A percentile compares a stretch with the other conserved stretches of the same genome.
phyloP scores from a whole-genome alignment of 1,140 invertebrate species.

The Oncopodura yosiiana region DNA sequence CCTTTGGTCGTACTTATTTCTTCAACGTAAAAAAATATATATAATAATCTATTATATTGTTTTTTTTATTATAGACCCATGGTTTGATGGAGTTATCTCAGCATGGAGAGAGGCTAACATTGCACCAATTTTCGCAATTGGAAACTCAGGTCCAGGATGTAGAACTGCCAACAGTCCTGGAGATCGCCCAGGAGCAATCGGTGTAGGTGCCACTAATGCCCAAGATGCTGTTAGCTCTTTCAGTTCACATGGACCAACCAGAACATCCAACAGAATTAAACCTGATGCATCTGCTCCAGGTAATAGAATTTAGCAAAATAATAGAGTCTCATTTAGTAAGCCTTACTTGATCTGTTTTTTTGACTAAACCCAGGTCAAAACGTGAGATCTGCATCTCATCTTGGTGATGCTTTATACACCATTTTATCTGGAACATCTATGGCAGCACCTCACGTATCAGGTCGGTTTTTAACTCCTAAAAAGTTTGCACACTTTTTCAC shows the following conservation, averaged over 20 bases:
- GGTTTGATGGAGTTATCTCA: neutral
- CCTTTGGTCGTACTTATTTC: too few relatives aligned
- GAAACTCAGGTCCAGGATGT: slow-evolving; percentile 5
- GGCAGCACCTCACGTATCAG: slow-evolving; percentile 11
- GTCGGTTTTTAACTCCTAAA: neutral
- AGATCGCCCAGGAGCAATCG: neutral
- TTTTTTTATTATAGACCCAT: too few relatives aligned
- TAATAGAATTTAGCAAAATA: too few relatives aligned
- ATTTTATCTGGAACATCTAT: slow-evolving; percentile 8
- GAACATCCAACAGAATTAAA: neutral
- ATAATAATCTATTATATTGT: too few relatives aligned
- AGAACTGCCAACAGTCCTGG: slow-evolving; percentile 2
- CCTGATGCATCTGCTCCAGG: slow-evolving; percentile 23
- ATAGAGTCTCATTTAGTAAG: too few relatives aligned
- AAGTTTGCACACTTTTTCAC: too few relatives aligned
- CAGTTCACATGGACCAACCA: slow-evolving; percentile 16
- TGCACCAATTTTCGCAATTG: slow-evolving; percentile 10
- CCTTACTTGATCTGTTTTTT: too few relatives aligned
- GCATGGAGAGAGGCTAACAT: slow-evolving; percentile 1
- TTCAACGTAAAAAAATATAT: too few relatives aligned
- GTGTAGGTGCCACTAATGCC: slow-evolving; percentile 6
- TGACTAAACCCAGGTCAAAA: slow-evolving; percentile 9
- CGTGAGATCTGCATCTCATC: slow-evolving; percentile 12
- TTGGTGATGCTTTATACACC: slow-evolving; percentile 5
- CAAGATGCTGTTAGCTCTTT: neutral